Conservation (phyloP, 2,797 vertebrate genomes). For the Melanotaenia pygmaea region DNA sequence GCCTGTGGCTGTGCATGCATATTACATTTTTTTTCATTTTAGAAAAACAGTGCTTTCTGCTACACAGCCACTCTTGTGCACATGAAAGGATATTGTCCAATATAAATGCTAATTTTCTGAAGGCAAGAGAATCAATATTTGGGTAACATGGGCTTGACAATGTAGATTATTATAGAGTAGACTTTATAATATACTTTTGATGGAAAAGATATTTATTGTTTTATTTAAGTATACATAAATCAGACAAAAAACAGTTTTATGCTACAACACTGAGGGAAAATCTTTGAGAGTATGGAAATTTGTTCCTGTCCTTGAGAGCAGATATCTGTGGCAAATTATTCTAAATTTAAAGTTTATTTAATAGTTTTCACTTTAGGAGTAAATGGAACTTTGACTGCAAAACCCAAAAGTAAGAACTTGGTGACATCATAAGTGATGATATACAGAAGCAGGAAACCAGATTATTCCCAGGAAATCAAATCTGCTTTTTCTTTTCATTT, state of each 20-base stretch:
- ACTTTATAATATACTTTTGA: constrained; percentile 51
- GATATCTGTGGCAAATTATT: background rate
- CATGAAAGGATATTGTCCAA: constrained; percentile 64
- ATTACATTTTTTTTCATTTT: constrained; percentile 10
- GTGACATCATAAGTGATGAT: background rate
- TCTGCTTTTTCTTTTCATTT: background rate
- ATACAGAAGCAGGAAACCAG: background rate
- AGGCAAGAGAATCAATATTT: constrained; percentile 49
- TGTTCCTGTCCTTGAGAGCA: background rate
- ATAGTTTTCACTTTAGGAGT: background rate
- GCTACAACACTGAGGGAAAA: background rate
- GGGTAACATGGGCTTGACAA: constrained; percentile 48
- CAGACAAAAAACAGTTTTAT: background rate
- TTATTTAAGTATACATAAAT: constrained; percentile 14
- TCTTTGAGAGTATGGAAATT: background rate
- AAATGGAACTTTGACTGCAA: background rate
- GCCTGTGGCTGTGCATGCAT: constrained; percentile 34
- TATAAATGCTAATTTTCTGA: constrained; percentile 71
- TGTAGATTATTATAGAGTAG: constrained; percentile 45
- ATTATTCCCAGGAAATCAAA: too few relatives aligned
- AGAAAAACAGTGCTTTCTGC: constrained; percentile 37
- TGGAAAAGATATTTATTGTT: constrained; percentile 18
- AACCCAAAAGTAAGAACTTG: constrained; percentile 3
- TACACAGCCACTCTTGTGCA: constrained; percentile 44
- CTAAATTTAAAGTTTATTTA: constrained; percentile 3